phyloP scores from a whole-genome alignment of 2,888 invertebrate species.

The Drosophila parthenogenetica region DNA sequence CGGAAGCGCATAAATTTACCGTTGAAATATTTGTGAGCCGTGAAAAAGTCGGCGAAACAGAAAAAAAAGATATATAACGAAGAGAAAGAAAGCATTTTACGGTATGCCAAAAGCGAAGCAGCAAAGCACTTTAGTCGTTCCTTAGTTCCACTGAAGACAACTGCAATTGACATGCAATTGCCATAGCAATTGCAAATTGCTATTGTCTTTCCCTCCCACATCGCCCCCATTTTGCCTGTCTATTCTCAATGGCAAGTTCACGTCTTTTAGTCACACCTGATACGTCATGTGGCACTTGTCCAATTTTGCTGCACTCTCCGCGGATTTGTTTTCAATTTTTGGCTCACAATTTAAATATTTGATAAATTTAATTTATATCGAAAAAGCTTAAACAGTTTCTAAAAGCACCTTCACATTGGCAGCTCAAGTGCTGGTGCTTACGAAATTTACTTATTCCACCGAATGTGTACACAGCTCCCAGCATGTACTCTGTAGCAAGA shows the following conservation, averaged over 20 bases:
- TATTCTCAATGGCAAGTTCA: conserved; percentile 57
- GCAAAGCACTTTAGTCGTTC: conserved; percentile 49
- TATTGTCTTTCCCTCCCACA: neutral
- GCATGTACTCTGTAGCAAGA: neutral
- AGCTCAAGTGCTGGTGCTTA: conserved; percentile 51
- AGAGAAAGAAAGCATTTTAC: conserved; percentile 25
- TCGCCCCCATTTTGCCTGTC: neutral
- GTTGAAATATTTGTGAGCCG: conserved; percentile 72
- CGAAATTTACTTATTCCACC: conserved; percentile 38
- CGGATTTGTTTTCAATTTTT: conserved; percentile 17
- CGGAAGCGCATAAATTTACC: conserved; percentile 67
- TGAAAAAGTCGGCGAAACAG: conserved; percentile 44
- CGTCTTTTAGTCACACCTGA: conserved; percentile 62
- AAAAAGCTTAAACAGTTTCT: conserved; percentile 23
- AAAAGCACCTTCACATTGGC: conserved; percentile 38
- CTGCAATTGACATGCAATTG: conserved; percentile 66
- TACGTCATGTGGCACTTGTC: conserved; percentile 49
- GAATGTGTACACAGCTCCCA: conserved; percentile 23
- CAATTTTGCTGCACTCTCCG: conserved; percentile 51
- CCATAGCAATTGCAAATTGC: conserved; percentile 67
- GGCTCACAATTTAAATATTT: conserved; percentile 46
- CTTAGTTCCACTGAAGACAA: conserved; percentile 28
- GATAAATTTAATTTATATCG: conserved; percentile 27
- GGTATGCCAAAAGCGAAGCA: conserved; percentile 35
- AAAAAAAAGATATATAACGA: conserved; percentile 4